Evolutionary conservation across 2,888 invertebrate species (phyloP).

Genomic region (Andrena praecox): DNA sequence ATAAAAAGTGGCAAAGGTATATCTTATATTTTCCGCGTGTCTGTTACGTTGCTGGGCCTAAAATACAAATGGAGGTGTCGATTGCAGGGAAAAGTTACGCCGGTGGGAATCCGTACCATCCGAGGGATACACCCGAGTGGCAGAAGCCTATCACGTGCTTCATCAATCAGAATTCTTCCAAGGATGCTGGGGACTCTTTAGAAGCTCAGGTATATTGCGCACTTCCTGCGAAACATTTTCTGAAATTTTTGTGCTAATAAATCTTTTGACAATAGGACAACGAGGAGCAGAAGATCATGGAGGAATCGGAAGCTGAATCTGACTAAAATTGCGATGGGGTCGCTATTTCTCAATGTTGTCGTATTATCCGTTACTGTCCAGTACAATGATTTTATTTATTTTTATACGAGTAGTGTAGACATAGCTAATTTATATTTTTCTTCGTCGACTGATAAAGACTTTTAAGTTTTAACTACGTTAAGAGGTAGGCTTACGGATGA

Average conservation of each 20-base stretch:
- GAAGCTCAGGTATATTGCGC: slow-evolving; percentile 30
- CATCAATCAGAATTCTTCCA: slow-evolving; percentile 57
- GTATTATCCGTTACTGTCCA: not conserved
- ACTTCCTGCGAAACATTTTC: not conserved
- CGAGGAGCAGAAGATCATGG: not conserved
- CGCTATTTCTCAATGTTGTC: not conserved
- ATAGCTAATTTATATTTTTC: slow-evolving; percentile 31
- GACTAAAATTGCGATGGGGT: not conserved
- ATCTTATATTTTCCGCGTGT: not conserved
- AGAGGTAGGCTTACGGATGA: not conserved
- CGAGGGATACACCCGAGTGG: slow-evolving; percentile 87
- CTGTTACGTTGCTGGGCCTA: not conserved
- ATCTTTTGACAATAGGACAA: slow-evolving; percentile 12
- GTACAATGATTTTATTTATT: slow-evolving; percentile 36
- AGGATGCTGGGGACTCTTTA: slow-evolving; percentile 1
- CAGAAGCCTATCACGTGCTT: slow-evolving; percentile 87
- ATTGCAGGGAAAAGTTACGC: slow-evolving; percentile 60
- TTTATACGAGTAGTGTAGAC: not conserved
- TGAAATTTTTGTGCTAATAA: too few species aligned
- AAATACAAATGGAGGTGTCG: not conserved
- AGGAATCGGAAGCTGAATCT: slow-evolving; percentile 19
- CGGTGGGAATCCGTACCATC: slow-evolving; percentile 86
- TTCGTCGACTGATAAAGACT: not conserved
- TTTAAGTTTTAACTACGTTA: not conserved
- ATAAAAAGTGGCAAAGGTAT: slow-evolving; percentile 49